phyloP scores from a whole-genome alignment of 2,888 invertebrate species.

The Drosophila neutralis region DNA sequence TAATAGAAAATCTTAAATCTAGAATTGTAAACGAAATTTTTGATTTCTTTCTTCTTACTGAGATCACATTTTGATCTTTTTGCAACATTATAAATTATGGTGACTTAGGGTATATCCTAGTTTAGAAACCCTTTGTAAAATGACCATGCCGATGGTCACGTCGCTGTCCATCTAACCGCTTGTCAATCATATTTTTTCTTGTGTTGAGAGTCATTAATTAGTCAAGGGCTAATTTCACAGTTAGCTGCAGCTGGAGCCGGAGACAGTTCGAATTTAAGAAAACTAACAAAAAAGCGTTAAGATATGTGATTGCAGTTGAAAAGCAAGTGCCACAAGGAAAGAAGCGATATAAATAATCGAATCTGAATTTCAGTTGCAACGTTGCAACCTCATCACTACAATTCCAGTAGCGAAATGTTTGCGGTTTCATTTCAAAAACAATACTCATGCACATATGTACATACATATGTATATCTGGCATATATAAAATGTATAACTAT shows the following conservation, averaged over 20 bases:
- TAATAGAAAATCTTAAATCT: not conserved
- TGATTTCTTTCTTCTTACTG: not conserved
- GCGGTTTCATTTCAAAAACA: conserved; percentile 75
- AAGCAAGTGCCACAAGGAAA: not conserved
- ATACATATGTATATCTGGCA: not conserved
- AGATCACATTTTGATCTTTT: not conserved
- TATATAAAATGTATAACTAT: not conserved
- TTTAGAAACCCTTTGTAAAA: not conserved
- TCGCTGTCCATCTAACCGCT: conserved; percentile 61
- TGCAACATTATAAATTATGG: not conserved
- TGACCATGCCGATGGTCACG: conserved; percentile 25
- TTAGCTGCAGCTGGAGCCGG: conserved; percentile 11
- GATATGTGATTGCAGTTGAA: not conserved
- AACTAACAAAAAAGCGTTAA: not conserved
- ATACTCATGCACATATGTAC: conserved; percentile 33
- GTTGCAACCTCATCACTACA: not conserved
- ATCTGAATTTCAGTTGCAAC: conserved; percentile 16
- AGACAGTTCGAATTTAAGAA: conserved; percentile 8
- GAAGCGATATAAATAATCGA: not conserved
- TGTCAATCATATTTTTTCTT: conserved; percentile 59
- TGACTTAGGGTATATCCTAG: conserved; percentile 6
- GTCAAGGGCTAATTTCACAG: conserved; percentile 62
- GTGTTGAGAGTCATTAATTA: conserved; percentile 56
- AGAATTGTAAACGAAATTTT: not conserved
- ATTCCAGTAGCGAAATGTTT: conserved; percentile 50